phyloP scores from a whole-genome alignment of 2,888 invertebrate species.

The Cantharis rustica region DNA sequence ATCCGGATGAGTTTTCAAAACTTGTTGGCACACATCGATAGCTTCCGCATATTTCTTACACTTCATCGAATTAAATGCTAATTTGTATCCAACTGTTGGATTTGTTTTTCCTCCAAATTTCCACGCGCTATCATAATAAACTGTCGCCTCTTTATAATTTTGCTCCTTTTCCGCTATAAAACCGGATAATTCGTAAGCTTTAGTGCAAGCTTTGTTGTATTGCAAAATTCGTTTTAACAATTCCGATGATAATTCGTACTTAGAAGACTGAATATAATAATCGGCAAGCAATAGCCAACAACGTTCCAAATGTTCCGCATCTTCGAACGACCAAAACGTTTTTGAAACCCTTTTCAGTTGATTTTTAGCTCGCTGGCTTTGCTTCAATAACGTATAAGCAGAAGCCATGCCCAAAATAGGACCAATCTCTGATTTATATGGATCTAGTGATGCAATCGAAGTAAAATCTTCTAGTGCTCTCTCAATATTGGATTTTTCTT shows the following conservation, averaged over 20 bases:
- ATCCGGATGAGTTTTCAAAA: conserved; percentile 80
- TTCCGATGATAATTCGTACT: conserved; percentile 85
- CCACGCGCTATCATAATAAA: conserved; percentile 88
- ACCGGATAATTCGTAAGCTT: conserved; percentile 89
- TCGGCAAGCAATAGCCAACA: conserved; percentile 96
- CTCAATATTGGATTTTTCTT: conserved; percentile 84
- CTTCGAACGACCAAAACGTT: conserved; percentile 90
- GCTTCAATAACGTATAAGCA: conserved; percentile 86
- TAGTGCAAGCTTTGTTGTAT: conserved; percentile 86
- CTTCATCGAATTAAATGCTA: conserved; percentile 91
- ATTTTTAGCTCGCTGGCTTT: conserved; percentile 88
- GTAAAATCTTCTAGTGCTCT: conserved; percentile 80
- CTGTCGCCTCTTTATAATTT: conserved; percentile 82
- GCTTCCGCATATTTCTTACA: conserved; percentile 88
- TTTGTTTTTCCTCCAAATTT: conserved; percentile 79
- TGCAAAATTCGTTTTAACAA: conserved; percentile 76
- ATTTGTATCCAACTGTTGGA: conserved; percentile 87
- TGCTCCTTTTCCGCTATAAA: conserved; percentile 91
- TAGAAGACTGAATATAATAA: conserved; percentile 80
- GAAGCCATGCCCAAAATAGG: conserved; percentile 74
- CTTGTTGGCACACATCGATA: conserved; percentile 86
- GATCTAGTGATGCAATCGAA: conserved; percentile 71
- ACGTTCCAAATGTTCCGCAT: conserved; percentile 93
- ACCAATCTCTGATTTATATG: conserved; percentile 78
- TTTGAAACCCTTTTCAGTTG: conserved; percentile 88